These are phyloP conservation scores for Himalopsyche kuldschensis DNA, from an alignment of 2,888 invertebrate species.

Conservation along the genomic window DNA sequence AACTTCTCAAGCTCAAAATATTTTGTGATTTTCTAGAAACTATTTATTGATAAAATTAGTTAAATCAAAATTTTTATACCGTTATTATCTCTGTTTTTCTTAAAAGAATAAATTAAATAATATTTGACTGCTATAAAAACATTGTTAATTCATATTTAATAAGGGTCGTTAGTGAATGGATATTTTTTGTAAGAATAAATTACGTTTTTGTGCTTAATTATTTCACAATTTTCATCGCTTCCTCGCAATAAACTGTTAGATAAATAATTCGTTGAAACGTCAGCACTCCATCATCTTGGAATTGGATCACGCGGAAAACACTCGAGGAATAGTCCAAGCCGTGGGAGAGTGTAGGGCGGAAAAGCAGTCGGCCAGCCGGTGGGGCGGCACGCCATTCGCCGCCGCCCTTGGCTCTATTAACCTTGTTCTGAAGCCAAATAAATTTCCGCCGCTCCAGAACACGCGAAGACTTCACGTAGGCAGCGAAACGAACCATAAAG, in stretches of 20 bases:
- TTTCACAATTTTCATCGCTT: background rate
- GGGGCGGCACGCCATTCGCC: constrained; percentile 4
- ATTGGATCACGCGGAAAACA: background rate
- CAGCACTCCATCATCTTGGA: background rate
- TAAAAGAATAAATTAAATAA: no score
- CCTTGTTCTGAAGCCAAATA: constrained; percentile 22
- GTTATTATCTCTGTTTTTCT: no score
- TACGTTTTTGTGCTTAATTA: background rate
- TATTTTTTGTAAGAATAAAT: background rate
- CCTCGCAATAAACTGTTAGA: background rate
- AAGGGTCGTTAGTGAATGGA: background rate
- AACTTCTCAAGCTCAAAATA: no score
- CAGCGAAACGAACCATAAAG: background rate
- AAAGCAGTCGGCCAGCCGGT: background rate
- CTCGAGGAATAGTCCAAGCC: background rate
- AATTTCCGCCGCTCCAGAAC: constrained; percentile 13
- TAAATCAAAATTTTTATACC: no score
- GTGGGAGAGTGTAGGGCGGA: background rate
- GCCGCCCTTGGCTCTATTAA: constrained; percentile 22
- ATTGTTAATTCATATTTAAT: background rate
- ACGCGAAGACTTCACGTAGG: constrained; percentile 4
- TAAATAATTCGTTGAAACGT: background rate
- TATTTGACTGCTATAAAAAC: no score
- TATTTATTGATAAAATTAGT: no score
- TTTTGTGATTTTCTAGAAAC: no score